phyloP scores from a whole-genome alignment of 2,113 vertebrate genomes.

The Halichoerus grypus region DNA sequence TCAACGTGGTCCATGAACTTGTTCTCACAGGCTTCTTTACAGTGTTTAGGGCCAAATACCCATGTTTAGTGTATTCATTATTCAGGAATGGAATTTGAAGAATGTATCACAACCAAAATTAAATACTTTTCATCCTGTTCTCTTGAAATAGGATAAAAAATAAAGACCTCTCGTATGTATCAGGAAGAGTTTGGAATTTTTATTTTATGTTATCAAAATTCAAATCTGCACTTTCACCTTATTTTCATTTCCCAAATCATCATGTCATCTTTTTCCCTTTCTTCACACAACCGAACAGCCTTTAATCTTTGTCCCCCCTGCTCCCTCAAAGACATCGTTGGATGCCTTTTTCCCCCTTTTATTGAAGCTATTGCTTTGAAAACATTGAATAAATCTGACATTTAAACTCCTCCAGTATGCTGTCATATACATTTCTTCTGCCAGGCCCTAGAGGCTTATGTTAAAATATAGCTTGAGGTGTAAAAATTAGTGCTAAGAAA shows the following conservation, averaged over 20 bases:
- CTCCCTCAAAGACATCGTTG: constrained; percentile 23
- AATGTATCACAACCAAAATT: constrained; percentile 32
- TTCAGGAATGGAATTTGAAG: constrained; percentile 42
- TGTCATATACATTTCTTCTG: constrained; percentile 43
- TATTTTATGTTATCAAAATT: constrained; percentile 34
- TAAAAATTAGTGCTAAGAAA: constrained; percentile 57
- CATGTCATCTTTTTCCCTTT: not conserved
- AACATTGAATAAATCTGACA: constrained; percentile 69
- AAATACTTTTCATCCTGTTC: constrained; percentile 7
- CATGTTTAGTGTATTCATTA: not conserved
- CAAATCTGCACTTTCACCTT: not conserved
- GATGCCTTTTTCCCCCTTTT: not conserved
- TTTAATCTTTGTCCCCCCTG: constrained; percentile 44
- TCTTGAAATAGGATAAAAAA: constrained; percentile 54
- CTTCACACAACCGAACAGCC: not conserved
- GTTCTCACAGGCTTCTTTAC: not conserved
- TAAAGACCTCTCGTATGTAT: not conserved
- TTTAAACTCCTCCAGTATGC: constrained; percentile 57
- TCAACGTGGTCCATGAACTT: not conserved
- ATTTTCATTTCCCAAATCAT: constrained; percentile 49
- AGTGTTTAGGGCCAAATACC: not conserved
- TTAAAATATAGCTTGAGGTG: constrained; percentile 63
- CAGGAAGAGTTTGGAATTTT: constrained; percentile 34
- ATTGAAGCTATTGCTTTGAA: constrained; percentile 66
- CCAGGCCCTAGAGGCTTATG: constrained; percentile 23